phyloP scores from a whole-genome alignment of 64 coral and sea anemone species.

The Dendrophyllia cribrosa region DNA sequence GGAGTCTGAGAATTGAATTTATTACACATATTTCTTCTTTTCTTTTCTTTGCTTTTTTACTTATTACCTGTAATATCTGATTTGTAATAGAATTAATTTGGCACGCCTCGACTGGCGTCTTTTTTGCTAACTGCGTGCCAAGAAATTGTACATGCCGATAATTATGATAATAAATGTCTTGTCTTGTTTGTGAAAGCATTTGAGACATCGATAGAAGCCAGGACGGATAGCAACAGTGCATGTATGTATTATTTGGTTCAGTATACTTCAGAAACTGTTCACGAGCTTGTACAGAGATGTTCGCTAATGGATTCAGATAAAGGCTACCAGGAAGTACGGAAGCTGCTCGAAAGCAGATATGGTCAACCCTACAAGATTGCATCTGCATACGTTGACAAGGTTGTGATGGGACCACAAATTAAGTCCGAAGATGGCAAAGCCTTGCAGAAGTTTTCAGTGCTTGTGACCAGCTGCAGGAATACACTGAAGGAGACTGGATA shows the following conservation, averaged over 20 bases:
- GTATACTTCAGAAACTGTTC: constrained; percentile 36
- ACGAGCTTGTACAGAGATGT: constrained; percentile 40
- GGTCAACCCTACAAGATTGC: constrained; percentile 55
- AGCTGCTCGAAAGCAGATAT: constrained; percentile 29
- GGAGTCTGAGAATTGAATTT: too few species aligned
- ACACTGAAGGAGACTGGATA: constrained; percentile 46
- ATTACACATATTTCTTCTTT: too few species aligned
- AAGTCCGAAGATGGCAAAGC: constrained; percentile 50
- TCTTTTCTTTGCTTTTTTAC: too few species aligned
- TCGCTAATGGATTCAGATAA: constrained; percentile 18
- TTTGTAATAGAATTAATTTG: too few species aligned
- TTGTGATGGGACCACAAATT: constrained; percentile 47
- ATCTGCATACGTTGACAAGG: constrained; percentile 46
- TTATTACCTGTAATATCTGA: too few species aligned
- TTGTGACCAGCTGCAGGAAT: constrained; percentile 53
- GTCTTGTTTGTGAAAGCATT: constrained; percentile 68
- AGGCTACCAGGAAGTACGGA: constrained; percentile 37
- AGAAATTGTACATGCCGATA: too few species aligned
- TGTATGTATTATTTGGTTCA: constrained; percentile 60
- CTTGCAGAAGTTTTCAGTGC: constrained; percentile 40
- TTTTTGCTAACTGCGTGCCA: too few species aligned
- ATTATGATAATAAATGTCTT: too few species aligned
- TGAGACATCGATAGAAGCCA: constrained; percentile 32
- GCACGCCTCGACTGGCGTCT: too few species aligned
- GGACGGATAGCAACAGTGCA: constrained; percentile 11